Base-by-base conservation (phyloP, 2,888 invertebrate species). In the Phortica okadai region DNA sequence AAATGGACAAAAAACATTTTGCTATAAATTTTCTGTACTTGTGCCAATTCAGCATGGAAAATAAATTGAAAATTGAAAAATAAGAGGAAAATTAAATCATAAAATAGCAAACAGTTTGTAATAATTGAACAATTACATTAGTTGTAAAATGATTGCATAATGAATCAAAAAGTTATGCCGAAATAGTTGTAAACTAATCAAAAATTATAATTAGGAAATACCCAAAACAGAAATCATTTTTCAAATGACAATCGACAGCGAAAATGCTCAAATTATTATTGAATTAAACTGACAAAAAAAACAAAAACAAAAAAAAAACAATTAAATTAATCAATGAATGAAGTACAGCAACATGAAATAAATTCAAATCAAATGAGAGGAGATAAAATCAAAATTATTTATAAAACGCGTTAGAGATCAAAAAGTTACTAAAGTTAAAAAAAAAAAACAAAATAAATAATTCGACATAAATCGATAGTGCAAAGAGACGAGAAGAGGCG, bases 241-340 rank as follows among this genome's bases (percentile, higher is more conserved):
- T 50, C 10, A 54, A 79, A 76, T 70, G 82, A 82, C 82, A 82
- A 82, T 82, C 82, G 80, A 76, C 82, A 81, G 82, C 81, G 82
- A 83, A 75, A 78, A 74, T 72, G 66, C 42, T 54, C 67, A 79
- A 67, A 70, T 66, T 16, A 66, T 73, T 45, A 62, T 62, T 62
- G 10, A 56, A 56, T n/a, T 56, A 56, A 56, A 56, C 16, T 56
- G 11, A 11, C 33, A 67, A 62, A 54, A 50, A 69, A 74, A 73
- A 45, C 62, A 66, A 72, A 33, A 45, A 72, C 41, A 75, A 75
- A 56, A 42, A 74, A 73, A 74, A 66, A 42, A 58, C n/a, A 25
- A 72, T 25, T 50, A 44, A 69, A n/a, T 16, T 42, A 58, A 58
- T 21, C 73, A 75, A 72, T 67, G 75, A 67, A 21, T 75, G 69